Conservation (phyloP, 2,113 vertebrate genomes). For the Xiphorhynchus elegans region DNA sequence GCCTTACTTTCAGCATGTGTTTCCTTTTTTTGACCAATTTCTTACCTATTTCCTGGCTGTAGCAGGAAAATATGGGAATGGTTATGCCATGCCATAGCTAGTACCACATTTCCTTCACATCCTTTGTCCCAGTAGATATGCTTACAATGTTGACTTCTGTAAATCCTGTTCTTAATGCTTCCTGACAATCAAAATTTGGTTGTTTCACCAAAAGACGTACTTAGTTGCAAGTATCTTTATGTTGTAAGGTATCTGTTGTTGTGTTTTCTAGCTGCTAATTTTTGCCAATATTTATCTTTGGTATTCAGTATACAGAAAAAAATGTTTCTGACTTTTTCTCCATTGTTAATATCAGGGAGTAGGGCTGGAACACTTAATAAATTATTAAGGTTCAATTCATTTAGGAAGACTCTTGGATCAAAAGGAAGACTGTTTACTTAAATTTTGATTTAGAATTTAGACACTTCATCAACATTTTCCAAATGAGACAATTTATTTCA, state of each 20-base stretch:
- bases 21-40: background rate
- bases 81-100: background rate
- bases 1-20: background rate
- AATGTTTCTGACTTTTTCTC: background rate
- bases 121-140: fast-evolving
- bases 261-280: background rate
- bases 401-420: background rate
- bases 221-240: background rate
- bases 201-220: background rate
- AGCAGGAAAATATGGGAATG: background rate
- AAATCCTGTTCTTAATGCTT: background rate
- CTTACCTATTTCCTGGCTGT: background rate
- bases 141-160: background rate
- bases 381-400: background rate
- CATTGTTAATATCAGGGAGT: background rate
- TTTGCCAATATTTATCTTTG: background rate
- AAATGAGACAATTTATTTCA: background rate
- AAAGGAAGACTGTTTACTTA: background rate
- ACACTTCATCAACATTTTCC: background rate
- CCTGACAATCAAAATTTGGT: background rate
- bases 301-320: background rate
- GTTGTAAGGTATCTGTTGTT: background rate
- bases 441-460: background rate
- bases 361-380: background rate
- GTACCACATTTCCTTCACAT: background rate